phyloP scores from a whole-genome alignment of 2,113 vertebrate species.

The Callopanchax toddi region DNA sequence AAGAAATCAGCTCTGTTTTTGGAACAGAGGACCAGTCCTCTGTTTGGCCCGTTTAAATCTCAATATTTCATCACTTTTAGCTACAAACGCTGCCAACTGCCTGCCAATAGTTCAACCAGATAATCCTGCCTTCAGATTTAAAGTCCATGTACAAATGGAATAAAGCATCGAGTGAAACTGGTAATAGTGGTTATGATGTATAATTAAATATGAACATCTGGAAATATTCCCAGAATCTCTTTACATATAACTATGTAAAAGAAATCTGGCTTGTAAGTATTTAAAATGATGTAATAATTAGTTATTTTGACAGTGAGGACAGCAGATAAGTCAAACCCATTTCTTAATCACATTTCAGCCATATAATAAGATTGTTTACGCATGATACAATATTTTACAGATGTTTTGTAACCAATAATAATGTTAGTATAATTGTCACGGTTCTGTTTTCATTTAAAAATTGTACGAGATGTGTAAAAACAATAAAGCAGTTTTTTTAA shows the following conservation, averaged over 20 bases:
- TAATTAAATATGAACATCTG: background rate
- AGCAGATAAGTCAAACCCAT: background rate
- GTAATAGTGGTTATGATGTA: background rate
- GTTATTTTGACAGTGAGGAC: background rate
- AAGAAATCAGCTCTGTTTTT: slow-evolving; percentile 35
- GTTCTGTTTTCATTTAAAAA: background rate
- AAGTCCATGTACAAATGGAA: background rate
- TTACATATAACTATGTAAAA: too few species aligned
- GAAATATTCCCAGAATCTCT: background rate
- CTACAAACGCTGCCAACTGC: too few species aligned
- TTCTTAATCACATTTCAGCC: background rate
- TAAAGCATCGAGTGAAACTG: too few species aligned
- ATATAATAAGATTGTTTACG: background rate
- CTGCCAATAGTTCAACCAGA: background rate
- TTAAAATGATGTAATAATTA: background rate
- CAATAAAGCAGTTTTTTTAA: background rate
- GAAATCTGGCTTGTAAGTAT: background rate
- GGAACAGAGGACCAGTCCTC: background rate
- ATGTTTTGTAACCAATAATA: background rate
- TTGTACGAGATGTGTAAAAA: background rate
- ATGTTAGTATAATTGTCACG: too few species aligned
- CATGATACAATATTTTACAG: background rate
- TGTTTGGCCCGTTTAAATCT: too few species aligned
- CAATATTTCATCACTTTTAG: too few species aligned
- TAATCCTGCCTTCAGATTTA: background rate